Percentiles rank a stretch among this genome's conserved stretches.
Evolutionary conservation across 2,888 invertebrate genomes (phyloP).

Genomic region (Syrphus vitripennis): DNA sequence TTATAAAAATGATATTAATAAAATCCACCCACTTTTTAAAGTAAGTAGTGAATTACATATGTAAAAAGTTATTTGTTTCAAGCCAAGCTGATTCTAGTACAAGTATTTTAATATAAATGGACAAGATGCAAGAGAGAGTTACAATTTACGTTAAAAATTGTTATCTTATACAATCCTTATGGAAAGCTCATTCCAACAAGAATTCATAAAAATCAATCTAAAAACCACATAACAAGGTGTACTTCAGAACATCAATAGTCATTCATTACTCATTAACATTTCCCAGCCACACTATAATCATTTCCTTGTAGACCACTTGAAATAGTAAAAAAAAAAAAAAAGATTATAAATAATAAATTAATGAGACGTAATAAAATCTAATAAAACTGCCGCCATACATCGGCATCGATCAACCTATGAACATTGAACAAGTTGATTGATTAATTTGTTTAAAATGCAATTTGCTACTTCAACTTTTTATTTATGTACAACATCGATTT

Average conservation of each 20-base stretch:
- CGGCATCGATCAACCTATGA: too few species aligned
- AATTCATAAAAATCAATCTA: too few species aligned
- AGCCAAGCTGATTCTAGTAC: too few species aligned
- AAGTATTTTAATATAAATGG: too few species aligned
- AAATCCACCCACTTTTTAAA: too few species aligned
- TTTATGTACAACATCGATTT: neutral
- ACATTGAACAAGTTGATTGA: slow-evolving; percentile 36
- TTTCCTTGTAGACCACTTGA: neutral
- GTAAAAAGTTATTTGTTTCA: too few species aligned
- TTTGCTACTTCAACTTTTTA: slow-evolving; percentile 6
- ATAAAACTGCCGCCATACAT: slow-evolving; percentile 4
- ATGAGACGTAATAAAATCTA: neutral
- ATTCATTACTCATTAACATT: neutral
- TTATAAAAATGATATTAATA: too few species aligned
- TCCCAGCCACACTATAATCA: neutral
- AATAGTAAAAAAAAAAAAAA: neutral
- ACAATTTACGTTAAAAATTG: too few species aligned
- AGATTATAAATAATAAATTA: neutral
- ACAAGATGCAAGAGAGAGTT: too few species aligned
- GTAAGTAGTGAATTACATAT: too few species aligned
- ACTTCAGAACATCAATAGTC: neutral
- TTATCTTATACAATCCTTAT: too few species aligned
- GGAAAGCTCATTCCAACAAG: too few species aligned
- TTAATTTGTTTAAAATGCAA: slow-evolving; percentile 4
- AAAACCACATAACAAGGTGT: neutral